Evolutionary conservation across 2,113 vertebrate species (phyloP).

Genomic region (Pongo abelii): DNA sequence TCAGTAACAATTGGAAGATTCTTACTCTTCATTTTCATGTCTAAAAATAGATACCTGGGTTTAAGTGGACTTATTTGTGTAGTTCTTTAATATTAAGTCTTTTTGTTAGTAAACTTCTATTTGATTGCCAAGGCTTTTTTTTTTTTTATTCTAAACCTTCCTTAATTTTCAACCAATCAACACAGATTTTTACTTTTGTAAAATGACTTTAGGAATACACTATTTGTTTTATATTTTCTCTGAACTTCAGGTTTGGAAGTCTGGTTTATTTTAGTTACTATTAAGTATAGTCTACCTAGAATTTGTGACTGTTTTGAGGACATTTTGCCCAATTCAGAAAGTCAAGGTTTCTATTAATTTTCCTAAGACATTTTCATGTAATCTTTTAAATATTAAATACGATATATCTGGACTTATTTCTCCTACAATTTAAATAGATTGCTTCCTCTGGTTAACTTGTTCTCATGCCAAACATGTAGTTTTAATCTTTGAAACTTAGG

Average conservation of each 20-base stretch:
- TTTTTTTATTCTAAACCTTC: neutral
- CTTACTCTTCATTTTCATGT: neutral
- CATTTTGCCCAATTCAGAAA: neutral
- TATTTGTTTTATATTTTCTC: conserved; percentile 11
- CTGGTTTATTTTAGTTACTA: neutral
- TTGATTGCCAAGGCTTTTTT: neutral
- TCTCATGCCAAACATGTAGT: neutral
- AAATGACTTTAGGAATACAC: neutral
- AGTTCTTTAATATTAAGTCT: neutral
- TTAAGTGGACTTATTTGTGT: rapidly evolving
- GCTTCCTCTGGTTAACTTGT: neutral
- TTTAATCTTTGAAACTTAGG: neutral
- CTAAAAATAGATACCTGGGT: neutral
- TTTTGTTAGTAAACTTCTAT: neutral
- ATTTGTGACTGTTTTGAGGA: neutral
- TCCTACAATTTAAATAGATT: neutral
- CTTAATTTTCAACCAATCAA: neutral
- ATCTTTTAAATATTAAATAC: neutral
- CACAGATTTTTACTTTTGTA: neutral
- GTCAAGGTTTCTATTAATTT: neutral
- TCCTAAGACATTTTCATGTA: neutral
- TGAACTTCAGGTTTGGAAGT: neutral
- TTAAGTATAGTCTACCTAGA: neutral
- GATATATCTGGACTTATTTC: neutral
- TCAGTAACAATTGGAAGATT: neutral